Evolutionary conservation across 2,888 invertebrate species (phyloP), one percentile per base, ranked within the genome.

Genomic region (Agonopterix arenella): DNA sequence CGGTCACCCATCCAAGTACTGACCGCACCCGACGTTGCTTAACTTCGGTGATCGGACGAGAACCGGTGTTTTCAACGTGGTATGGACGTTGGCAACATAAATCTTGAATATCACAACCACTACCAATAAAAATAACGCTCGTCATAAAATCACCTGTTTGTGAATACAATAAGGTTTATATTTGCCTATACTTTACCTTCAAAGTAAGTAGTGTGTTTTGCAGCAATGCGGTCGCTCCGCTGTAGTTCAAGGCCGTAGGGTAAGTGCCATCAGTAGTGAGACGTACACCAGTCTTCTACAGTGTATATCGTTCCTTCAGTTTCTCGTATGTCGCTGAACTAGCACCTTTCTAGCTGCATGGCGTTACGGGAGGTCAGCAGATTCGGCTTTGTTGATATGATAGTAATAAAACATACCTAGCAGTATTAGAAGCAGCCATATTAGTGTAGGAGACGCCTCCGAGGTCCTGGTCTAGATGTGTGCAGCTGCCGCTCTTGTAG

Each of bases 221-320:
- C 16, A 86, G 47, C 71, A 1, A 72, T 61, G n/a, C 89, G 64
- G 0, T 73, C 66, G 3, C 57, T 52, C 1, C 84, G 54, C 9
- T 70, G 58, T 41, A 84, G 54, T n/a, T 61, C 58, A 0, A 90
- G 65, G 0, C 85, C 85, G 0, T 86, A 0, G 89, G 89, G 55
- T 88, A 89, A 0, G 80, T 79, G 7, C 86, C 88, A 48, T 89
- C 82, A 38, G 68, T 64, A 0, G 82, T 79, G 45, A 89, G 47
- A 0, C 56, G 50, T 4, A 88, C 56, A 0, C 85, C 82, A 0
- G 74, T 68, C 46, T 76, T 74, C 81, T 80, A 84, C 0, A 76
- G 50, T 1, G 70, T 66, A 61, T 90, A 89, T 7, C 76, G 72
- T 52, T 85, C 77, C 49, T 76, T 78, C 0, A 90, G 64, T 51